A percentile compares a stretch with the other conserved stretches of the same genome.
Conservation (phyloP, 2,888 invertebrate species). For the Cylloceria caligata region DNA sequence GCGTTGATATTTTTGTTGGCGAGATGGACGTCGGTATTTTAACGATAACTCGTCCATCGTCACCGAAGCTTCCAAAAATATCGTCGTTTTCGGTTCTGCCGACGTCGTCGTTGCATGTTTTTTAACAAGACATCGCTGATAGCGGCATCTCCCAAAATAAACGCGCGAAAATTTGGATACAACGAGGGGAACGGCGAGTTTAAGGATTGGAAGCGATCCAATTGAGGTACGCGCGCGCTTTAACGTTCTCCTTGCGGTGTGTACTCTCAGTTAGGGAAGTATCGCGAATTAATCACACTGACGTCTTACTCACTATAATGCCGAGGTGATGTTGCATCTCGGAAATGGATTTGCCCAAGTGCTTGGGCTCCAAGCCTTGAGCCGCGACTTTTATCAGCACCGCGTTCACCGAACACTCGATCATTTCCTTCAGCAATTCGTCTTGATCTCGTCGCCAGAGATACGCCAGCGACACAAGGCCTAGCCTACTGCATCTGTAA, state of each 20-base stretch:
- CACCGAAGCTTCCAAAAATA: slow-evolving; percentile 58
- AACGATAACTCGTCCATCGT: slow-evolving; percentile 36
- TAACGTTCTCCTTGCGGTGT: slow-evolving; percentile 54
- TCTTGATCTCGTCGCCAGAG: slow-evolving; percentile 98
- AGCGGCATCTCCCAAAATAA: slow-evolving; percentile 75
- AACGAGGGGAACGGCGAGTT: slow-evolving; percentile 57
- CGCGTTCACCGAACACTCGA: slow-evolving; percentile 95
- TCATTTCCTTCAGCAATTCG: slow-evolving; percentile 98
- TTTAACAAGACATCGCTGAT: slow-evolving; percentile 68
- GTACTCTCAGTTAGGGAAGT: slow-evolving; percentile 28
- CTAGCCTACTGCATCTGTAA: slow-evolving; percentile 94
- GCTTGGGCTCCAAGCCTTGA: slow-evolving; percentile 94
- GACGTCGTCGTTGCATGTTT: slow-evolving; percentile 44
- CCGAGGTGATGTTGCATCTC: slow-evolving; percentile 95
- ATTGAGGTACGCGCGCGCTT: slow-evolving; percentile 63
- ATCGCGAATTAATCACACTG: slow-evolving; percentile 36
- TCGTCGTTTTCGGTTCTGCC: slow-evolving; percentile 37
- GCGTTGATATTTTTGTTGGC: slow-evolving; percentile 3
- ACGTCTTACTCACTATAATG: slow-evolving; percentile 88
- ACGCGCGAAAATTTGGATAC: slow-evolving; percentile 70
- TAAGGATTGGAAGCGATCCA: slow-evolving; percentile 70
- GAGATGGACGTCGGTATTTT: neutral
- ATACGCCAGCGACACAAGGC: slow-evolving; percentile 95
- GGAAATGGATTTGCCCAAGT: slow-evolving; percentile 94
- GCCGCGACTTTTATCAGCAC: slow-evolving; percentile 99